These are phyloP conservation scores for Drosophila eohydei DNA, from an alignment of 2,888 invertebrate species.

Conservation along the genomic window DNA sequence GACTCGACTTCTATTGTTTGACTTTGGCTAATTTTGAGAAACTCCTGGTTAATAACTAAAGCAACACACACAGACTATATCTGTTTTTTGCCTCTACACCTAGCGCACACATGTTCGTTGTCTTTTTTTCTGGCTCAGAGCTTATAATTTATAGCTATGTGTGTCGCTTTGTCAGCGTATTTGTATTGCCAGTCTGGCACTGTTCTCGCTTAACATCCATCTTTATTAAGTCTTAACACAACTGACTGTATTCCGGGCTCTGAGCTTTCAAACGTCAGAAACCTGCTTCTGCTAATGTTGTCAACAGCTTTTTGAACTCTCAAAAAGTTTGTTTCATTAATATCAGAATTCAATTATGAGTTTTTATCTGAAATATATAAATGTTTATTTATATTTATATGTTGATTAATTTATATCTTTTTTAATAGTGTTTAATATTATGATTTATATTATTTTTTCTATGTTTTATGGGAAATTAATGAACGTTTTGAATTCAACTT, in stretches of 20 bases:
- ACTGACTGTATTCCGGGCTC: not conserved
- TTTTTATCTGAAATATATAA: not conserved
- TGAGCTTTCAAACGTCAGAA: not conserved
- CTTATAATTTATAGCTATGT: conserved; percentile 15
- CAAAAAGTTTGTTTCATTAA: no score
- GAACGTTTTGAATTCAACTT: no score
- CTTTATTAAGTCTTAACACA: not conserved
- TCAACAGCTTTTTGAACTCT: not conserved
- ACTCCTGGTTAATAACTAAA: conserved; percentile 49
- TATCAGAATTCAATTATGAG: not conserved
- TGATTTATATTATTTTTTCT: not conserved
- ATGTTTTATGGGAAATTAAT: not conserved
- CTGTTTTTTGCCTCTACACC: not conserved
- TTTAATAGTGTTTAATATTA: not conserved
- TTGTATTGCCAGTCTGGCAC: not conserved
- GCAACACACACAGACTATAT: not conserved
- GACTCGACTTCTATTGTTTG: conserved; percentile 46
- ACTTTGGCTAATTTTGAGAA: conserved; percentile 41
- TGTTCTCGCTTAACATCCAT: not conserved
- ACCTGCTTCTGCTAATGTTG: conserved; percentile 1
- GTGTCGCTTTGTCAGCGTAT: conserved; percentile 17
- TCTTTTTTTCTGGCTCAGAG: not conserved
- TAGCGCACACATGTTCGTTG: no score
- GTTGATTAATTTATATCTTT: not conserved
- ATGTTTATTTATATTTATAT: not conserved